phyloP scores from a whole-genome alignment of 2,113 vertebrate genomes.

The Leiothrix lutea region DNA sequence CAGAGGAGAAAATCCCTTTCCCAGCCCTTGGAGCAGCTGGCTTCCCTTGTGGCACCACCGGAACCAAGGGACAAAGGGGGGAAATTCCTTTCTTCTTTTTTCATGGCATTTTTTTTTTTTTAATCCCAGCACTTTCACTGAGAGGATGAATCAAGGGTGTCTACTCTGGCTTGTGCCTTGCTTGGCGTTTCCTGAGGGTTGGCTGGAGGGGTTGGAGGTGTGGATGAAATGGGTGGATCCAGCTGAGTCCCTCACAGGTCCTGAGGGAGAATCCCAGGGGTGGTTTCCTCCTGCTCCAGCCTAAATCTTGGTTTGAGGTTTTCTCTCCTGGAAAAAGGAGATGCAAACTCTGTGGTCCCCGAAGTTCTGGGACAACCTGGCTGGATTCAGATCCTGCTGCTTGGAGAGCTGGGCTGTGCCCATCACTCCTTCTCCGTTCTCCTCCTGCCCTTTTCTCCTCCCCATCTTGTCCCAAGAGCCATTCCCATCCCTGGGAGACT shows the following conservation, averaged over 20 bases:
- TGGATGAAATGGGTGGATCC: rapidly evolving
- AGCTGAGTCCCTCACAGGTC: rapidly evolving
- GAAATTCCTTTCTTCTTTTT: background rate
- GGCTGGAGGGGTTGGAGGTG: background rate
- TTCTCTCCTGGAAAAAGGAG: background rate
- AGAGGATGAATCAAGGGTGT: background rate
- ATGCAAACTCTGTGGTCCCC: background rate
- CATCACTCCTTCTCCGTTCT: background rate
- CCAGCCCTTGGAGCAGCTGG: background rate
- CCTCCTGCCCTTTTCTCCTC: background rate
- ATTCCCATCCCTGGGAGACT: background rate
- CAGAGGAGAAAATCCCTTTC: background rate
- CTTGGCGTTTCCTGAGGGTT: background rate
- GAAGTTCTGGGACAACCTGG: rapidly evolving
- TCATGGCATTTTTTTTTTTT: background rate
- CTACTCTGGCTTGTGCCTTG: background rate
- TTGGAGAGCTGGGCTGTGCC: rapidly evolving
- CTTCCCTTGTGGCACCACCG: background rate
- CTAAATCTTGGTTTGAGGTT: background rate
- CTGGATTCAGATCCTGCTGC: background rate
- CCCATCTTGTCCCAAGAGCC: background rate
- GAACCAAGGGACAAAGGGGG: background rate
- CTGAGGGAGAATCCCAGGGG: rapidly evolving
- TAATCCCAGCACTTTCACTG: background rate
- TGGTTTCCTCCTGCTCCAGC: background rate